Base-by-base conservation (phyloP, 2,888 invertebrate genomes). In the Heliconius ethilla region DNA sequence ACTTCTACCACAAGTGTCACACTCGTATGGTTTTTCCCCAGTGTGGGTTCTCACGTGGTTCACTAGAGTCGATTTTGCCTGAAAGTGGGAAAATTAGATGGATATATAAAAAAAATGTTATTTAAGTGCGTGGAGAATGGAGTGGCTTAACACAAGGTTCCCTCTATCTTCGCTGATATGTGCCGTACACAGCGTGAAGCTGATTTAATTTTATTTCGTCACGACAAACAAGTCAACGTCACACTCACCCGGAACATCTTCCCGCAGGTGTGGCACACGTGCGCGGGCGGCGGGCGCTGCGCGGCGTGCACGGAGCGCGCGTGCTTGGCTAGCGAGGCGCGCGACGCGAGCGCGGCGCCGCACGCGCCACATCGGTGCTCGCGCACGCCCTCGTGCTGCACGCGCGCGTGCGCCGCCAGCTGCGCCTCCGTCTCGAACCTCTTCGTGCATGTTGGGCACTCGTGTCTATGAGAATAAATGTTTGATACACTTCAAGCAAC, bases 41-140 rank as follows among this genome's bases (percentile, higher is more conserved):
- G 93, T 93, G 87, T 94, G 94, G 0, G 90, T 91, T 65, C 91
- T 88, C 29, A 91, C 86, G 86, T 92, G 92, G 83, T 92, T 92
- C 6, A 84, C 85, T 5, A 94, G 80, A 37, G 92, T 91, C 70
- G 90, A 91, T 82, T 92, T 92, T 63, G 90, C 90, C 93, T 93
- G 9, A 1, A 22, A 5, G 25, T 70, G 22, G 40, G 3, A 9
- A 69, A 45, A 40, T 25, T 13, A 82, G 81, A 13, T 79, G 3
- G 3, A 3, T 55, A 55, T 55, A 22, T 55, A 22, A 55, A 55
- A 55, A 51, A 45, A 51, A 51, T 7, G 2, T 18, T 51, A 18
- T 6, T 51, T 51, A 6, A 7, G 18, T 51, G 51, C 18, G 2
- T 18, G 18, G 33, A 33, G 33, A 33, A 33, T 7, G 33, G 0